phyloP scores from a whole-genome alignment of 1,140 invertebrate genomes.

The Caenorhabditis tropicalis region DNA sequence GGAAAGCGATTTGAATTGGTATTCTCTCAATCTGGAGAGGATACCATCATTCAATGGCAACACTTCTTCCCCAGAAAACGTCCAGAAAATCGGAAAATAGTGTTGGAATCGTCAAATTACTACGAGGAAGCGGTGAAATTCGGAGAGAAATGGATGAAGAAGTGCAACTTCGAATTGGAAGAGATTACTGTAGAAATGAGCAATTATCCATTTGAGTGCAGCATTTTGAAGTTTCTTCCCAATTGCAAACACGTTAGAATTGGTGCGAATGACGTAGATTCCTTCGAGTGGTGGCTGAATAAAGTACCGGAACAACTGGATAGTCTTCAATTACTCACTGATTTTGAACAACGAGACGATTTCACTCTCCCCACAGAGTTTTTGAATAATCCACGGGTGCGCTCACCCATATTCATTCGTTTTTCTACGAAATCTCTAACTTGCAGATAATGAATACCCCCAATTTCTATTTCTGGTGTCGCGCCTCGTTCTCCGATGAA shows the following conservation, averaged over 20 bases:
- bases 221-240: not conserved
- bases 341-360: not conserved
- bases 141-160: slow-evolving; percentile 17
- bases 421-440: not conserved
- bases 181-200: not conserved
- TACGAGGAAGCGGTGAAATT: slow-evolving; percentile 12
- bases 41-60: not conserved
- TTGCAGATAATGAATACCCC: not conserved
- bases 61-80: not conserved
- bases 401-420: not conserved
- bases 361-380: not conserved
- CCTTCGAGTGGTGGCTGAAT: not conserved
- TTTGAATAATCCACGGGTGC: not conserved
- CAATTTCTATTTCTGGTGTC: not conserved
- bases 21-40: not conserved
- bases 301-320: not conserved
- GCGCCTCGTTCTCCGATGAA: not conserved
- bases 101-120: not conserved
- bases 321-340: not conserved
- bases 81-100: not conserved
- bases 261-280: not conserved
- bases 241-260: not conserved
- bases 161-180: not conserved
- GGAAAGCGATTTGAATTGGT: not conserved
- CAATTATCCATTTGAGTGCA: not conserved